Base-by-base conservation (phyloP, 2,888 invertebrate genomes). In the Andricus quercusramuli region DNA sequence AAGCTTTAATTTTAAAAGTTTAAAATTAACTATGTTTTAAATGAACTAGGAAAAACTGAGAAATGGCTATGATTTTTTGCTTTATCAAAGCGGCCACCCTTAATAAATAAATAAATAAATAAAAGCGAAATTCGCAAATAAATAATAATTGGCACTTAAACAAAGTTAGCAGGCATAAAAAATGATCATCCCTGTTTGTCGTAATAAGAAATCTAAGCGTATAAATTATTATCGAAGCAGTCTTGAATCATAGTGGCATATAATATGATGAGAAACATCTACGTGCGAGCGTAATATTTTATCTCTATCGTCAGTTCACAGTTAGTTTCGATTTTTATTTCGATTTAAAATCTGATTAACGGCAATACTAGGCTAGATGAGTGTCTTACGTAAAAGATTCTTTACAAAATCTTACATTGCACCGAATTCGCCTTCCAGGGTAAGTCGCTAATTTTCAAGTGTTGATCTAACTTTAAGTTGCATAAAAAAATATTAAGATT, bases 341-440 rank as follows among this genome's bases (percentile, higher is more conserved):
- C 59, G 37, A 56, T 56, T 59, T 20, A 6, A 74, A 37, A 37
- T 74, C 51, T 74, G 56, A 32, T 32, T 56, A 74, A 56, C 37
- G 37, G 56, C 56, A 74, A 74, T n/a, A 74, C 47, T 74, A 74
- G 13, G 15, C n/a, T 37, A 32, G 11, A 70, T 13, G 74, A 56
- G 51, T 56, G 59, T 20, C 13, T 74, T 41, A n/a, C 59, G n/a
- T 37, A 56, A 56, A 37, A 74, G 41, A 44, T 67, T 37, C 56
- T 74, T 74, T 74, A 74, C 74, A 74, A 74, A 74, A 74, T 74
- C n/a, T 74, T 59, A 56, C 74, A 74, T 74, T 74, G 74, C 51
- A 74, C 37, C 74, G 32, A 51, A 74, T 74, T 47, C 32, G 47
- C 17, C 22, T 56, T 59, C 15, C 32, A 51, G 56, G 32, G 56